Conservation (phyloP, 2,113 vertebrate species). For the Excalfactoria chinensis region DNA sequence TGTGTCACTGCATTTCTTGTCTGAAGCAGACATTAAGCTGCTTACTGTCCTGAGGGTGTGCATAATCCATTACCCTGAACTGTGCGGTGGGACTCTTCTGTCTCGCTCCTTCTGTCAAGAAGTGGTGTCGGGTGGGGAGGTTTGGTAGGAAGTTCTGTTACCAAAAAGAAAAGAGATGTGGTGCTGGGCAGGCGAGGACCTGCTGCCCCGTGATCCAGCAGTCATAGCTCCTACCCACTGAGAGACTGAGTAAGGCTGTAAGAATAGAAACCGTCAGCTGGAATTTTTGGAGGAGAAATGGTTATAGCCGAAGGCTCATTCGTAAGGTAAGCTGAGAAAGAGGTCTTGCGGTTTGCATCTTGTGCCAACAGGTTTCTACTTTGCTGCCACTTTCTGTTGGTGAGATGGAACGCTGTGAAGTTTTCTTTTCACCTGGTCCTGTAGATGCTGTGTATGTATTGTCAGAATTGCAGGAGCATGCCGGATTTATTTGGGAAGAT, state of each 20-base stretch:
- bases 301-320: not conserved
- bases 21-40: conserved; percentile 35
- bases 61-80: not conserved
- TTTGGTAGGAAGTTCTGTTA: not conserved
- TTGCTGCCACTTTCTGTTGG: not conserved
- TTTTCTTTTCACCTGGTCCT: not conserved
- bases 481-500: not conserved
- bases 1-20: not conserved
- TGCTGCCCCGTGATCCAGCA: not conserved
- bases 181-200: too few species aligned
- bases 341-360: fast-evolving
- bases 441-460: not conserved
- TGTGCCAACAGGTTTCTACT: not conserved
- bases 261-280: not conserved
- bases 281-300: not conserved
- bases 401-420: fast-evolving
- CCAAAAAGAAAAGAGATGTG: not conserved
- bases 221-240: not conserved
- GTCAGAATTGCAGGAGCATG: not conserved
- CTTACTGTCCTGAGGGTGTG: not conserved
- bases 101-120: not conserved
- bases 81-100: not conserved
- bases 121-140: not conserved
- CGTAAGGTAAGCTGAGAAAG: not conserved
- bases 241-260: not conserved